phyloP scores from a whole-genome alignment of 2,113 vertebrate genomes.

The Polypterus bichir region DNA sequence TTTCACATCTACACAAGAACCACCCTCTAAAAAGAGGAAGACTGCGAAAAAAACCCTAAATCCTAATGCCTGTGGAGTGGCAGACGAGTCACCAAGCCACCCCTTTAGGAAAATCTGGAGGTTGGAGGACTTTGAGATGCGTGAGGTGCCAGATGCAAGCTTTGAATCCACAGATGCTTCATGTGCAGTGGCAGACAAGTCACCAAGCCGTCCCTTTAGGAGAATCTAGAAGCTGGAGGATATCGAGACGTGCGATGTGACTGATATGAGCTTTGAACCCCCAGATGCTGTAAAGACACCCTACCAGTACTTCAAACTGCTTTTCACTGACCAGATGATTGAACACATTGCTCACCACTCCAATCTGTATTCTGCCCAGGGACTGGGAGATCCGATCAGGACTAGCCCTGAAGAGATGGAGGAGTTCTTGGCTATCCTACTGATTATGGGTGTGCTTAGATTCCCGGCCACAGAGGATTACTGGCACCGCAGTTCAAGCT shows the following conservation, averaged over 20 bases:
- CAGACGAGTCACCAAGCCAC: too few species aligned
- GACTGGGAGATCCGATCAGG: slow-evolving; percentile 18
- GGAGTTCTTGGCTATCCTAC: slow-evolving; percentile 13
- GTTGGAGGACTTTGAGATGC: slow-evolving; percentile 1
- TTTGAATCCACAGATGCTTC: neutral
- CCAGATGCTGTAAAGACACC: slow-evolving; percentile 15
- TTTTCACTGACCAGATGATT: slow-evolving; percentile 15
- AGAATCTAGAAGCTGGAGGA: slow-evolving; percentile 14
- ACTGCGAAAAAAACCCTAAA: slow-evolving; percentile 8
- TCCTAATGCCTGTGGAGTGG: slow-evolving; percentile 1
- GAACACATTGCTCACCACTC: slow-evolving; percentile 18
- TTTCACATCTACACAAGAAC: slow-evolving; percentile 7
- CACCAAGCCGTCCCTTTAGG: too few species aligned
- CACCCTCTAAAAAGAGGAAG: slow-evolving; percentile 8
- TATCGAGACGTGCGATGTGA: slow-evolving; percentile 14
- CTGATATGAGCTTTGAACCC: slow-evolving; percentile 18
- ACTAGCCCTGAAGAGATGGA: slow-evolving; percentile 16
- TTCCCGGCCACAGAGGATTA: slow-evolving; percentile 15
- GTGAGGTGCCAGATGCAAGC: too few species aligned
- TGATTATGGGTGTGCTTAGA: slow-evolving; percentile 18
- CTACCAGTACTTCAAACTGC: slow-evolving; percentile 17
- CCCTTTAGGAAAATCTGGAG: too few species aligned
- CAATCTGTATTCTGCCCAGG: slow-evolving; percentile 20
- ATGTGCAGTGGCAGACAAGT: slow-evolving; percentile 6
- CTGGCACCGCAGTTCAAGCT: slow-evolving; percentile 13